A percentile compares a stretch with the other conserved stretches of the same genome.
phyloP scores from a whole-genome alignment of 1,140 invertebrate genomes.

The Heliconius nattereri region DNA sequence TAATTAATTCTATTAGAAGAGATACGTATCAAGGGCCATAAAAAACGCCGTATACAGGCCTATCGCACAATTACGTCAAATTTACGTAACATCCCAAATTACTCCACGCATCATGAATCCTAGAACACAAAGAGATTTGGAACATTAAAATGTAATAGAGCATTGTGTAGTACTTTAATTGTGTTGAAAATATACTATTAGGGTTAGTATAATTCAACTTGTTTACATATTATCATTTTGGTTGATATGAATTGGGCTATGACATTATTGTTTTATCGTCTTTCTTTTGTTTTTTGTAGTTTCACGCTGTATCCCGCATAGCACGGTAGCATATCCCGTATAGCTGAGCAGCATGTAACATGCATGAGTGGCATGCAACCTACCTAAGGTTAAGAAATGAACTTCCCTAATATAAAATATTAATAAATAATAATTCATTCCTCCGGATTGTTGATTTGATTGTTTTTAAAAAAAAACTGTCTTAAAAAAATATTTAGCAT shows the following conservation, averaged over 20 bases:
- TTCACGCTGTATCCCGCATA: not conserved
- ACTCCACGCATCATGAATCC: slow-evolving; percentile 45
- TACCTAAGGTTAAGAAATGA: too few species aligned
- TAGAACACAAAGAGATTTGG: slow-evolving; percentile 43
- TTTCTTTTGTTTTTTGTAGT: not conserved
- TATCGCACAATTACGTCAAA: slow-evolving; percentile 32
- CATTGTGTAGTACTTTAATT: slow-evolving; percentile 35
- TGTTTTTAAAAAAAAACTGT: too few species aligned
- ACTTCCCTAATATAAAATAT: too few species aligned
- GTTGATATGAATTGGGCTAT: not conserved
- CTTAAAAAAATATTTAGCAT: too few species aligned
- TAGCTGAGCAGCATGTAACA: too few species aligned
- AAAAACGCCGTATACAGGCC: slow-evolving; percentile 21
- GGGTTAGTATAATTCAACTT: not conserved
- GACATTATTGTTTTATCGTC: not conserved
- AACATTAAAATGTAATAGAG: slow-evolving; percentile 38
- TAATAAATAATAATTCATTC: too few species aligned
- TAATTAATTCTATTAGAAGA: slow-evolving; percentile 45
- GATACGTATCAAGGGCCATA: slow-evolving; percentile 26
- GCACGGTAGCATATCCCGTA: not conserved
- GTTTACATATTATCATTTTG: slow-evolving; percentile 2
- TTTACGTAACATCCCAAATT: slow-evolving; percentile 34
- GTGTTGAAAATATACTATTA: not conserved
- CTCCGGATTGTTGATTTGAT: too few species aligned
- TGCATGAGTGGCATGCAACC: too few species aligned